Conservation (phyloP, 2,113 vertebrate species). For the Salvelinus fontinalis region DNA sequence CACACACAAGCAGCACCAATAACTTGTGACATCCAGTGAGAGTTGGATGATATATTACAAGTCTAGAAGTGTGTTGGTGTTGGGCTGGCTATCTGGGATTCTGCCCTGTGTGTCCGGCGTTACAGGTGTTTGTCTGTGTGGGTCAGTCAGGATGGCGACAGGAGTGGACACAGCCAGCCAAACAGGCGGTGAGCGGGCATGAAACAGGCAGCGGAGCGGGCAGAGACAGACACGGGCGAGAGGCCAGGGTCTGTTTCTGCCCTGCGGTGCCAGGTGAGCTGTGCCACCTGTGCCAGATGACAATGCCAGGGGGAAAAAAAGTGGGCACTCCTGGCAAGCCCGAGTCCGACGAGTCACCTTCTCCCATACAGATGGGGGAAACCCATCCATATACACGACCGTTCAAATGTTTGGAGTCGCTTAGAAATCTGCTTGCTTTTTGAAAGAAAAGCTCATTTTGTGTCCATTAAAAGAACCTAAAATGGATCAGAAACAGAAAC, state of each 20-base stretch:
- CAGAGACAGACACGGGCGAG: background rate
- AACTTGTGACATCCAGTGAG: background rate
- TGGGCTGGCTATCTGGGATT: background rate
- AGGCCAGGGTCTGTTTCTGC: slow-evolving; percentile 17
- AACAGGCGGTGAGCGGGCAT: slow-evolving; percentile 2
- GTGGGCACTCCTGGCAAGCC: background rate
- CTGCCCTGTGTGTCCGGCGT: background rate
- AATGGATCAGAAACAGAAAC: no score
- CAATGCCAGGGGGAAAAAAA: background rate
- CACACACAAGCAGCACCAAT: background rate
- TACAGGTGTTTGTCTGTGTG: background rate
- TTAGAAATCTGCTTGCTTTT: no score
- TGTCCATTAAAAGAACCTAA: no score
- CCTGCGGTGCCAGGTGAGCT: slow-evolving; percentile 16
- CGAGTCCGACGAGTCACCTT: slow-evolving; percentile 1
- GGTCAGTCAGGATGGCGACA: background rate
- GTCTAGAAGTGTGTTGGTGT: background rate
- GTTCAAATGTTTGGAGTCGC: no score
- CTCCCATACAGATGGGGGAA: slow-evolving; percentile 19
- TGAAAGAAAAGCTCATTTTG: no score
- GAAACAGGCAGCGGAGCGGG: background rate
- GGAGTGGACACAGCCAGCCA: background rate
- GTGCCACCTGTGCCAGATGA: slow-evolving; percentile 10
- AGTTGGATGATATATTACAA: background rate
- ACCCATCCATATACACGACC: background rate